phyloP scores from a whole-genome alignment of 2,888 invertebrate species.

The Microdon myrmicae region DNA sequence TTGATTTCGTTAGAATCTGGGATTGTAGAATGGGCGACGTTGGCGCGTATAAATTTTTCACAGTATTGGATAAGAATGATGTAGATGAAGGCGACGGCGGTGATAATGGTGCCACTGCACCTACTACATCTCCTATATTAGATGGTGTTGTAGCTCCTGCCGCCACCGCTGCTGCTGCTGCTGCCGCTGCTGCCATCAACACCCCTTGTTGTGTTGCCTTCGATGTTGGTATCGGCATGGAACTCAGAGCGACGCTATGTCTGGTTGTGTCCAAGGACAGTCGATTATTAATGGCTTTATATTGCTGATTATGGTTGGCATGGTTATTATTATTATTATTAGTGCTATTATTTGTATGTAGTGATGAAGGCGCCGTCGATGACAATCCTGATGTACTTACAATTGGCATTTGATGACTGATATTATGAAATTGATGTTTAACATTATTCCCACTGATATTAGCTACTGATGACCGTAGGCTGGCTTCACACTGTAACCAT shows the following conservation, averaged over 20 bases:
- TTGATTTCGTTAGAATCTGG: constrained; percentile 45
- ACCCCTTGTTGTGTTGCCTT: constrained; percentile 54
- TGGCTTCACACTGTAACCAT: constrained; percentile 88
- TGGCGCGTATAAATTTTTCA: constrained; percentile 45
- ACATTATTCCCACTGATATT: constrained; percentile 65
- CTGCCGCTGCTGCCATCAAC: constrained; percentile 56
- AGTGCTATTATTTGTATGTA: constrained; percentile 45
- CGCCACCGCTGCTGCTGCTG: constrained; percentile 52
- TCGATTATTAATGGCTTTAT: constrained; percentile 52
- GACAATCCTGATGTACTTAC: constrained; percentile 40
- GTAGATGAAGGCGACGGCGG: constrained; percentile 53
- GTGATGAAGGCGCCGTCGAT: constrained; percentile 19
- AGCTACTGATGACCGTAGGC: constrained; percentile 78
- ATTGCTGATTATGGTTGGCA: constrained; percentile 43
- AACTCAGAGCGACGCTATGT: constrained; percentile 57
- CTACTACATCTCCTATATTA: constrained; percentile 42
- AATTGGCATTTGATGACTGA: constrained; percentile 55
- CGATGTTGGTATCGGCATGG: constrained; percentile 53
- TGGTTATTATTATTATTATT: constrained; percentile 35
- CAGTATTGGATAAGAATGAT: constrained; percentile 52
- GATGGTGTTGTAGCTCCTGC: constrained; percentile 32
- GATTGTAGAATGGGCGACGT: constrained; percentile 43
- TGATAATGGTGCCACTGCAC: constrained; percentile 54
- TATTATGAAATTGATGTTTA: constrained; percentile 62
- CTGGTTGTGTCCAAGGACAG: constrained; percentile 59